A percentile compares a stretch with the other conserved stretches of the same genome.
Conservation (phyloP, 2,888 invertebrate genomes). For the Malthinus seriepunctatus region DNA sequence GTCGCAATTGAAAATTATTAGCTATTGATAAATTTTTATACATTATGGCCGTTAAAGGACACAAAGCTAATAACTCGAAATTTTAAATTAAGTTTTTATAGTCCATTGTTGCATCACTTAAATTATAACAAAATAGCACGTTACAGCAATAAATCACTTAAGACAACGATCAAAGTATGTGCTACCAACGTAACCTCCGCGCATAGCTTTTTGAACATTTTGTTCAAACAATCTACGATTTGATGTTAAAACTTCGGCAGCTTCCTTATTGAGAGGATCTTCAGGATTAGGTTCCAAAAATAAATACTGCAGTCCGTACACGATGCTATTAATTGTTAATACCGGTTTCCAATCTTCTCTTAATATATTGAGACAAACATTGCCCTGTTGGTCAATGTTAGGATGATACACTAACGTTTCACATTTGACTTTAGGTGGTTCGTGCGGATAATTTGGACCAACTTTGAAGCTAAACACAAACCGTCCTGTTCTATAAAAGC, state of each 20-base stretch:
- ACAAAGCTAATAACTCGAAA: neutral
- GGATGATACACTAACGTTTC: conserved; percentile 98
- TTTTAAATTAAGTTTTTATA: conserved; percentile 10
- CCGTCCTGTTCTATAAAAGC: conserved; percentile 91
- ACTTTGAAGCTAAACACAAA: conserved; percentile 98
- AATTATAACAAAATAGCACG: conserved; percentile 25
- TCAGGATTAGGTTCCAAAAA: conserved; percentile 99
- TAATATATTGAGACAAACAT: conserved; percentile 96
- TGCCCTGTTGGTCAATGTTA: conserved; percentile 97
- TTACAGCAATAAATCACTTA: conserved; percentile 66
- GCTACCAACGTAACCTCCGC: conserved; percentile 93
- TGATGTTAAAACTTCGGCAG: conserved; percentile 94
- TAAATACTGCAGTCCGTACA: conserved; percentile 96
- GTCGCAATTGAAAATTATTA: too few relatives aligned
- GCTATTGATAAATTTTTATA: too few relatives aligned
- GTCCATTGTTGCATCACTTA: conserved; percentile 14
- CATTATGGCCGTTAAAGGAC: neutral
- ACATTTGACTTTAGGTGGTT: conserved; percentile 98
- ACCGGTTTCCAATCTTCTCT: conserved; percentile 99
- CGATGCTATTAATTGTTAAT: conserved; percentile 95
- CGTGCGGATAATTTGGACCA: conserved; percentile 96
- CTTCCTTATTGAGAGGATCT: conserved; percentile 98
- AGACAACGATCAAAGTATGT: conserved; percentile 95
- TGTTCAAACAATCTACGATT: conserved; percentile 94
- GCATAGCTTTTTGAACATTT: conserved; percentile 95